phyloP scores from a whole-genome alignment of 2,888 invertebrate genomes.

The Sinotaia quadrata region DNA sequence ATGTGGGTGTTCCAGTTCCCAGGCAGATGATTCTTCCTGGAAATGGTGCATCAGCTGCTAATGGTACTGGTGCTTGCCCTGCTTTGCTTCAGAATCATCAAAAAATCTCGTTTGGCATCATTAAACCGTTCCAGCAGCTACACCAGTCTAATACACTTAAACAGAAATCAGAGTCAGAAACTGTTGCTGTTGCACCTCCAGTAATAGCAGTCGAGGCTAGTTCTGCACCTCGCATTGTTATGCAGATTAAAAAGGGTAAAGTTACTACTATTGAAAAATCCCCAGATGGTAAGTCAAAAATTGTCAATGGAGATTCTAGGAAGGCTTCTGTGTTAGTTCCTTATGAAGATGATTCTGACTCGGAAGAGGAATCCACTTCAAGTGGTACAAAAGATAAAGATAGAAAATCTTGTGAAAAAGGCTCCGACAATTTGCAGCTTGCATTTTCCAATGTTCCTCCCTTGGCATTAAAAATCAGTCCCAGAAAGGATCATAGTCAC shows the following conservation, averaged over 20 bases:
- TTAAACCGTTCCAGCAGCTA: slow-evolving; percentile 20
- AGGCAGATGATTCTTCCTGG: background rate
- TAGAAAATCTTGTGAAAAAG: background rate
- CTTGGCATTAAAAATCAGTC: background rate
- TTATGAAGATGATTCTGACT: slow-evolving; percentile 69
- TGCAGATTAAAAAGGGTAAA: slow-evolving; percentile 69
- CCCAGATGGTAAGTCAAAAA: slow-evolving; percentile 57
- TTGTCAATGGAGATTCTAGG: slow-evolving; percentile 51
- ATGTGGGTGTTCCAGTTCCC: background rate
- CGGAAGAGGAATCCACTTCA: slow-evolving; percentile 43
- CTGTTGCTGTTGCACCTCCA: slow-evolving; percentile 21
- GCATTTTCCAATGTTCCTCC: background rate
- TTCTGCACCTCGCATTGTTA: slow-evolving; percentile 64
- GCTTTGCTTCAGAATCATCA: slow-evolving; percentile 53
- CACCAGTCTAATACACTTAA: too few species aligned
- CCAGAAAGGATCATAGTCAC: too few species aligned
- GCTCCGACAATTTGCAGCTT: background rate
- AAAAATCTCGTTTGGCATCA: slow-evolving; percentile 60
- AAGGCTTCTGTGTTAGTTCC: slow-evolving; percentile 64
- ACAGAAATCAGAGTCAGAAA: slow-evolving; percentile 19
- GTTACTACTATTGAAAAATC: slow-evolving; percentile 60
- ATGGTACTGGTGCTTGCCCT: slow-evolving; percentile 15
- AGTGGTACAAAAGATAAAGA: background rate
- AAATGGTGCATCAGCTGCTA: slow-evolving; percentile 3
- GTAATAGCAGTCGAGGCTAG: slow-evolving; percentile 22